phyloP scores from a whole-genome alignment of 2,797 vertebrate genomes.

The Enteromius trimaculatus region DNA sequence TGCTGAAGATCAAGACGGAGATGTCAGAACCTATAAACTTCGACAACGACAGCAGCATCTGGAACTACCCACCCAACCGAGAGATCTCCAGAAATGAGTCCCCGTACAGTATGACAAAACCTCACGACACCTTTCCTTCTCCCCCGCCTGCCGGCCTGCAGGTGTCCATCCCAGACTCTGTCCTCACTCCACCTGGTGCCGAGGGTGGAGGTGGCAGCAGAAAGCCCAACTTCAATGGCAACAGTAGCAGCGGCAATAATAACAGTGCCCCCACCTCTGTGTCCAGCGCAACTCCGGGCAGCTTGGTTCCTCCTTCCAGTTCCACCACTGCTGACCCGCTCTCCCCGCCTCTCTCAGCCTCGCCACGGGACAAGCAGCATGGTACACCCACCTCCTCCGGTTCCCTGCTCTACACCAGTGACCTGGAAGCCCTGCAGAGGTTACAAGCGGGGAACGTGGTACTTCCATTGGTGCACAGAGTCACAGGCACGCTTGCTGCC shows the following conservation, averaged over 20 bases:
- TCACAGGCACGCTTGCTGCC: slow-evolving; percentile 90
- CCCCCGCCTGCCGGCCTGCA: slow-evolving; percentile 86
- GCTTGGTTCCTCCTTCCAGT: slow-evolving; percentile 78
- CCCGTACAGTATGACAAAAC: slow-evolving; percentile 95
- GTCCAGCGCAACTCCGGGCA: slow-evolving; percentile 71
- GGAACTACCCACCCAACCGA: slow-evolving; percentile 98
- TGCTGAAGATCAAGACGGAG: slow-evolving; percentile 99
- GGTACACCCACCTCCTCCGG: slow-evolving; percentile 85
- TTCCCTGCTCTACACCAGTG: slow-evolving; percentile 94
- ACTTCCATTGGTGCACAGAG: slow-evolving; percentile 93
- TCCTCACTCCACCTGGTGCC: slow-evolving; percentile 93
- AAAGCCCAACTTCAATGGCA: slow-evolving; percentile 88
- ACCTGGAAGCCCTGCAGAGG: slow-evolving; percentile 94
- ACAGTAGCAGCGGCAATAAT: slow-evolving; percentile 81
- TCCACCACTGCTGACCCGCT: slow-evolving; percentile 88
- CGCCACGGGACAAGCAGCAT: slow-evolving; percentile 95
- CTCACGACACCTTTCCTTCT: slow-evolving; percentile 90
- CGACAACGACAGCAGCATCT: slow-evolving; percentile 99
- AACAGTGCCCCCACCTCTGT: slow-evolving; percentile 81
- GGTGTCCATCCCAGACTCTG: slow-evolving; percentile 94
- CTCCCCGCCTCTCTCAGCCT: slow-evolving; percentile 97
- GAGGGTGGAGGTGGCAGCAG: slow-evolving; percentile 84
- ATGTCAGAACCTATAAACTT: slow-evolving; percentile 99
- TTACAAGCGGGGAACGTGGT: slow-evolving; percentile 95
- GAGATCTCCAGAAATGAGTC: slow-evolving; percentile 98